Percentiles rank a stretch among this genome's conserved stretches.
phyloP scores from a whole-genome alignment of 1,140 invertebrate species.

The Bilobella aurantiaca region DNA sequence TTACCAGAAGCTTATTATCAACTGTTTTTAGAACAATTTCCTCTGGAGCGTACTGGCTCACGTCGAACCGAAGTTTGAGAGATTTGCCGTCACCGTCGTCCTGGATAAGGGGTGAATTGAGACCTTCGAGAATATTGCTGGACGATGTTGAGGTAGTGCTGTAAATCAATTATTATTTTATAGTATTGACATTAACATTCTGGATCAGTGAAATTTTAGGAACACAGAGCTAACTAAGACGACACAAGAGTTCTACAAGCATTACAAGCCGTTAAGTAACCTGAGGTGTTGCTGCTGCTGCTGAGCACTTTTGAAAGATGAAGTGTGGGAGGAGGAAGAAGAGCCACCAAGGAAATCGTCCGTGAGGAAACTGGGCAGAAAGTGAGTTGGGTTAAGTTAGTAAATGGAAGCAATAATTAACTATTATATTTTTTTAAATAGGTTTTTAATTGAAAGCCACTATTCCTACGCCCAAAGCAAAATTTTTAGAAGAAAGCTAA shows the following conservation, averaged over 20 bases:
- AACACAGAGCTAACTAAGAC: background rate
- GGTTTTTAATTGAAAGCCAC: background rate
- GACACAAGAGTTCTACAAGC: background rate
- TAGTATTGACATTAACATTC: too few relatives aligned
- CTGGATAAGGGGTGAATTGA: constrained; percentile 84
- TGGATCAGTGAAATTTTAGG: background rate
- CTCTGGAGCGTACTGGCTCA: constrained; percentile 80
- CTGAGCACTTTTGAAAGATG: constrained; percentile 15
- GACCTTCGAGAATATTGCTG: constrained; percentile 52
- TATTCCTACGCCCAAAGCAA: background rate
- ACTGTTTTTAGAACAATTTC: constrained; percentile 94
- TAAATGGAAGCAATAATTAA: background rate
- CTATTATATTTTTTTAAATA: background rate
- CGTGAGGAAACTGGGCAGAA: constrained; percentile 7
- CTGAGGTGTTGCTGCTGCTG: constrained; percentile 25
- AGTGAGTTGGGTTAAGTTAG: constrained; percentile 2
- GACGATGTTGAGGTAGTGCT: constrained; percentile 40
- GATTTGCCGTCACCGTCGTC: constrained; percentile 81
- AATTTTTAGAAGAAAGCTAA: background rate
- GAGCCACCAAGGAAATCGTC: background rate
- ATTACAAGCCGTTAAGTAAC: constrained; percentile 15
- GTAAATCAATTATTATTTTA: constrained; percentile 5
- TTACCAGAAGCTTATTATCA: constrained; percentile 87
- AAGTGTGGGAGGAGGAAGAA: constrained; percentile 10
- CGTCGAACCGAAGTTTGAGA: constrained; percentile 83